Base-by-base conservation (phyloP, 2,888 invertebrate species). In the Galerucella pusilla region DNA sequence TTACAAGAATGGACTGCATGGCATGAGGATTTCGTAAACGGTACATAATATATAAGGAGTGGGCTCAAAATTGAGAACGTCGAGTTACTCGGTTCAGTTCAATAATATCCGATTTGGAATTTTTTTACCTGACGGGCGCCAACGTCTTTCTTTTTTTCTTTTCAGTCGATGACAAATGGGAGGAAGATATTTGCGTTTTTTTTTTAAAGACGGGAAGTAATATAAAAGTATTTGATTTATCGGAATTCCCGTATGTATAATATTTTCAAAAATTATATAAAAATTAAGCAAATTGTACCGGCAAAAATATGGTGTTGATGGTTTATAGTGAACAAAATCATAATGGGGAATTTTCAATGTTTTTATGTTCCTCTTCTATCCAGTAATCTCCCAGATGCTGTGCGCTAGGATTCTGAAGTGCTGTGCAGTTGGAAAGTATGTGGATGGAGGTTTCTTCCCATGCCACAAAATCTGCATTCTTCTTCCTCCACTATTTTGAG, bases 1-100 rank as follows among this genome's bases (percentile, higher is more conserved):
- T 72, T 72, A 72, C 66, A 72, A 72, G 72, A 72, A 72, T 72
- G 72, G 66, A 72, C 72, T 66, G 64, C 64, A 64, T 46, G 46
- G 72, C 72, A 72, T 67, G 72, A 72, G 72, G 72, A 72, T 66
- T 72, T 72, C 57, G 66, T 72, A 72, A 66, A 72, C 72, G 66
- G 72, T 72, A 72, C 10, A 46, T 46, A 46, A 46, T 12, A 66
- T 65, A 71, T 64, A 72, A 72, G 66, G 72, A 72, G 72, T 72
- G 66, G 72, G 72, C 59, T 72, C 66, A 66, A 72, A 68, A 72
- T 72, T 52, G 72, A 72, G 72, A 72, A 72, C 72, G 60, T 10
- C 60, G 42, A 46, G 66, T 66, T 20, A 60, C 59, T 66, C 72
- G 63, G 60, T 16, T 63, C 70, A 66, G 66, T 64, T 45, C 45